Conservation (phyloP, 2,113 vertebrate species). For the Trogon surrucura region DNA sequence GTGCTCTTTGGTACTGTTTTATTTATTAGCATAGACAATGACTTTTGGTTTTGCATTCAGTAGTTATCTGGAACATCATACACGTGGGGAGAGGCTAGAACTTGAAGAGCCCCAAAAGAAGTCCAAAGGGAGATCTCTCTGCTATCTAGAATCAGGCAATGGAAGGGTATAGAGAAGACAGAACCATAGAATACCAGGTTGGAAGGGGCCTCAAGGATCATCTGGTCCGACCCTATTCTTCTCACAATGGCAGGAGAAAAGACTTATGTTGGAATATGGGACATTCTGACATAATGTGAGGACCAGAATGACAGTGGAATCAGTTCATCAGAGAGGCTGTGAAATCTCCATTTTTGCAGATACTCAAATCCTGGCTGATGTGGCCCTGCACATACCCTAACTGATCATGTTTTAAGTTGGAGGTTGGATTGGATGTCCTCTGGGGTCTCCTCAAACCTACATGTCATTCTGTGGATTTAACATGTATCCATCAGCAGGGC, state of each 20-base stretch:
- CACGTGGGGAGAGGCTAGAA: background rate
- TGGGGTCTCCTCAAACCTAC: background rate
- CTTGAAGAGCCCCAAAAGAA: background rate
- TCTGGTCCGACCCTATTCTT: background rate
- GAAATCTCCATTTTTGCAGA: background rate
- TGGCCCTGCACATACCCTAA: background rate
- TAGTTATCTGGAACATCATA: background rate
- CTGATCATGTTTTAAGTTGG: background rate
- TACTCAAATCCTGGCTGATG: background rate
- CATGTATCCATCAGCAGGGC: background rate
- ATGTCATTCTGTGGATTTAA: background rate
- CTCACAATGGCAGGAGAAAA: background rate
- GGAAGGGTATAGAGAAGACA: background rate
- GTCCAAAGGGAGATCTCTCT: background rate
- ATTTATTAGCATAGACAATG: background rate
- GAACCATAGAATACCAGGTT: background rate
- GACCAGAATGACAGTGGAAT: background rate
- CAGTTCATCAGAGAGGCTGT: background rate
- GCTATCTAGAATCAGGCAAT: background rate
- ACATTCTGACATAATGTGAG: background rate
- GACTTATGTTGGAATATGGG: background rate
- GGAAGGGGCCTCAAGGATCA: too few relatives aligned
- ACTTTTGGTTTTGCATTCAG: background rate
- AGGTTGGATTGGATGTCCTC: background rate
- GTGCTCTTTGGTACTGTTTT: background rate